These are phyloP conservation scores for Pagetopsis macropterus DNA, from an alignment of 2,797 vertebrate species.

Conservation along the genomic window DNA sequence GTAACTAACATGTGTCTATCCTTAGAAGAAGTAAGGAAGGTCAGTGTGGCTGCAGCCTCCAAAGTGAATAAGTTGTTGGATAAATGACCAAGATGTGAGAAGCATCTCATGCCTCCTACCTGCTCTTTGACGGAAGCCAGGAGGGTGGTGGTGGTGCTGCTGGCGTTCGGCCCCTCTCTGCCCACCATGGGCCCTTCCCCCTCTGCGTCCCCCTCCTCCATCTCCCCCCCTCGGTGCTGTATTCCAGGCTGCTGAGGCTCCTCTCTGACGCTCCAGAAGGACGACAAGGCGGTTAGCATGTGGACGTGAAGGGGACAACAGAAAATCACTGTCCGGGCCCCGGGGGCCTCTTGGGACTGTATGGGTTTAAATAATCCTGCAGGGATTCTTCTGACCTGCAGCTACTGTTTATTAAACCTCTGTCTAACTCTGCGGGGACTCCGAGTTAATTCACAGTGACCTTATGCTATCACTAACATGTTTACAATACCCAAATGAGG, in stretches of 20 bases:
- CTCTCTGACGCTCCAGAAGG: constrained; percentile 65
- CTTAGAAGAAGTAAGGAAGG: background rate
- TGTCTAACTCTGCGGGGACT: constrained; percentile 1
- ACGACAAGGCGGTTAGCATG: constrained; percentile 55
- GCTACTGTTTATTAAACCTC: constrained; percentile 6
- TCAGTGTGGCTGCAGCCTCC: background rate
- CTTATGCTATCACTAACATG: constrained; percentile 7
- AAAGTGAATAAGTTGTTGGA: background rate
- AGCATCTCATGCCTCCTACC: constrained; percentile 72
- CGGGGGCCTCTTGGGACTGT: constrained; percentile 3
- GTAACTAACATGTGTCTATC: background rate
- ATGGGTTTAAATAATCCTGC: constrained; percentile 36
- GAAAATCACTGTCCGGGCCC: constrained; percentile 15
- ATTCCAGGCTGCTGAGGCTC: constrained; percentile 61
- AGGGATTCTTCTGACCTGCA: constrained; percentile 30
- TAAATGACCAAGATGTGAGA: background rate
- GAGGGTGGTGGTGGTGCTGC: constrained; percentile 89
- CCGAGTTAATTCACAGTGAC: background rate
- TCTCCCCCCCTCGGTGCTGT: constrained; percentile 81
- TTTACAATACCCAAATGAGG: background rate
- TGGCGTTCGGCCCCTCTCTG: constrained; percentile 83
- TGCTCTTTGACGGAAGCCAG: constrained; percentile 98
- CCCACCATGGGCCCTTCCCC: constrained; percentile 76
- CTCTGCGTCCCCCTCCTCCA: constrained; percentile 85
- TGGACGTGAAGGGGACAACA: constrained; percentile 34